Percentiles rank a stretch among this genome's conserved stretches.
Evolutionary conservation across 1,140 invertebrate genomes (phyloP).

Genomic region (Globodera ellingtonae): DNA sequence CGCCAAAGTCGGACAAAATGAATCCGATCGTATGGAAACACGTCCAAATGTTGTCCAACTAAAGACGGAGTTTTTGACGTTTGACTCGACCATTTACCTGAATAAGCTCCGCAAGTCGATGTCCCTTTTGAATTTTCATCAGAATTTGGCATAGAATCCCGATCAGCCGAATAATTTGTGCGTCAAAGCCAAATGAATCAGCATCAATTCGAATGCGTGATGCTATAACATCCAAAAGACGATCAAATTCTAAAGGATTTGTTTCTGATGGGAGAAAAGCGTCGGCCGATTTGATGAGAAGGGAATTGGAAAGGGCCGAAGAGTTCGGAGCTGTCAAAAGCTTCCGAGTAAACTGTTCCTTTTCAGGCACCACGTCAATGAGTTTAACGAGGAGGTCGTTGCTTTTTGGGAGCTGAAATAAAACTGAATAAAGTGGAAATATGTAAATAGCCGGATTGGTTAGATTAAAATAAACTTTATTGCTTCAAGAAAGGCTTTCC

Average conservation of each 20-base stretch:
- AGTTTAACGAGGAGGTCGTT: not conserved
- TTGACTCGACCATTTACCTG: not conserved
- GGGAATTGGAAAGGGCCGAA: not conserved
- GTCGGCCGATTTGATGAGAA: not conserved
- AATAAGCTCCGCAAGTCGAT: not conserved
- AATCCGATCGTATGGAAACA: not conserved
- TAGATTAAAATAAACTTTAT: too few relatives aligned
- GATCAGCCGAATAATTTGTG: not conserved
- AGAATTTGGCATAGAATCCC: not conserved
- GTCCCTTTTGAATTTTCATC: not conserved
- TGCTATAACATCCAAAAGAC: not conserved
- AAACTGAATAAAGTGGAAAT: not conserved
- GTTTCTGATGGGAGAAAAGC: not conserved
- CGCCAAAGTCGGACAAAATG: constrained; percentile 4
- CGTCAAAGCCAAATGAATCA: not conserved
- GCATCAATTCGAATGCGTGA: not conserved
- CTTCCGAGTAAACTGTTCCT: not conserved
- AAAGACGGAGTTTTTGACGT: not conserved
- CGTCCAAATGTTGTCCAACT: constrained; percentile 1
- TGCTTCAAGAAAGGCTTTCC: too few relatives aligned
- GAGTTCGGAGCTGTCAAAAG: not conserved
- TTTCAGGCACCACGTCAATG: not conserved
- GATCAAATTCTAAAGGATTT: not conserved
- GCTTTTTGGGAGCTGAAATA: not conserved
- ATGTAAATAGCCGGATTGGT: too few relatives aligned